Evolutionary conservation across 2,113 vertebrate species (phyloP), one percentile per base, ranked within the genome.

Genomic region (Pomatostomus ruficeps): DNA sequence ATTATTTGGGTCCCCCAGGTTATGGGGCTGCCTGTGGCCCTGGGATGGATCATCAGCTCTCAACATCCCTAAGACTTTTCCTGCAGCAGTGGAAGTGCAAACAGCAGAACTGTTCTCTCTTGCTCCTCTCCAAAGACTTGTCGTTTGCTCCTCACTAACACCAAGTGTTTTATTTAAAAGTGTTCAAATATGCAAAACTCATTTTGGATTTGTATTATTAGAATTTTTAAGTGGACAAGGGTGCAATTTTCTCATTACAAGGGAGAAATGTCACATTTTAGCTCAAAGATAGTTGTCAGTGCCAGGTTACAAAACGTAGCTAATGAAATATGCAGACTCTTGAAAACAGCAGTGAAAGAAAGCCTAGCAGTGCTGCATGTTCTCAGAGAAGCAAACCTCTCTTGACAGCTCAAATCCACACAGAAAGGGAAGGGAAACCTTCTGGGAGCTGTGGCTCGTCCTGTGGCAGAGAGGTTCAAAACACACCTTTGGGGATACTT

Each of bases 41-140:
- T 16, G 15, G 33, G 19, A 28, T 8, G 7, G 16, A 8, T 33
- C 24, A 16, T 19, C 11, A 7, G 46, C 29, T 28, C 11, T 71
- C 18, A 14, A 14, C 9, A 36, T 19, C 48, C 65, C 3, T 4
- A 33, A 9, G 0, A 2, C 14, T 74, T 77, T 62, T 62, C 62
- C 88, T 94, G 35, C 52, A 85, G 62, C 33, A 28, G 24, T 26
- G 48, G 57, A 59, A 88, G 4, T 0, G 1, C 0, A 0, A 70
- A 23, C 23, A 52, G 45, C 36, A 75, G 68, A 83, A 31, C 66
- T 55, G 24, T 55, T 92, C 68, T 65, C 31, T 62, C 36, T 42
- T 58, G 25, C 15, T 80, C n/a, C 9, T 9, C 28, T 36, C 35
- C 11, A 7, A 85, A 86, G 15, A 33, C 9, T 26, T 29, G 16